Base-by-base conservation (phyloP, 2,888 invertebrate genomes). In the Cistogaster globosa region DNA sequence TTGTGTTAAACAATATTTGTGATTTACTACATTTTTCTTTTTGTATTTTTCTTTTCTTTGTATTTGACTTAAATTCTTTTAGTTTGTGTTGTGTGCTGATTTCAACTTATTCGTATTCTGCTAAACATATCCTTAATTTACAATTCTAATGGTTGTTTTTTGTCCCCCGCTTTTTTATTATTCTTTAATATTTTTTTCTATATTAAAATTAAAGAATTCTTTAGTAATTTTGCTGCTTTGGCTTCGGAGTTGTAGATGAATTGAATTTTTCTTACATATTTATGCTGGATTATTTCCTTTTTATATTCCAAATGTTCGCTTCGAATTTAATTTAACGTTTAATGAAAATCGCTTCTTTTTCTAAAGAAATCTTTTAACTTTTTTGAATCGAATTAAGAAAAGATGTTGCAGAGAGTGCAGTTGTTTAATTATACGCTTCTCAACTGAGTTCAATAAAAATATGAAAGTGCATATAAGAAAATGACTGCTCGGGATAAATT, bases 101-200 rank as follows among this genome's bases (percentile, higher is more conserved):
- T 63, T 69, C 16, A 51, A 63, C 16, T 72, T 79, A 45, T 62
- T 65, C 53, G 58, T 69, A 53, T 58, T 60, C 51, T 42, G 42
- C 45, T 79, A 69, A 79, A 74, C 74, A 69, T 62, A 74, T 55
- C 71, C 58, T 79, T 69, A 78, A 83, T 79, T 79, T 79, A 79
- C 68, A 83, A 83, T 83, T 83, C 78, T 79, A 79, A 83, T 83
- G 69, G 32, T n/a, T 65, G 60, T 58, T 14, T 26, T 53, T 32
- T 32, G 7, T 32, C 32, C 8, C 4, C 11, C 5, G 2, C 9
- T 42, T 60, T 48, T 36, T 63, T 63, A 11, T 9, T n/a, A 14
- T 26, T 11, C 12, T 42, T 42, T 12, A 11, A 12, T 1, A 7
- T 12, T 2, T 51, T 57, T 76, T 53, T 53, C 53, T 60, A 57